A percentile compares a stretch with the other conserved stretches of the same genome.
These are phyloP conservation scores for Stigmatopora argus DNA, from an alignment of 2,113 vertebrate genomes.

Conservation along the genomic window DNA sequence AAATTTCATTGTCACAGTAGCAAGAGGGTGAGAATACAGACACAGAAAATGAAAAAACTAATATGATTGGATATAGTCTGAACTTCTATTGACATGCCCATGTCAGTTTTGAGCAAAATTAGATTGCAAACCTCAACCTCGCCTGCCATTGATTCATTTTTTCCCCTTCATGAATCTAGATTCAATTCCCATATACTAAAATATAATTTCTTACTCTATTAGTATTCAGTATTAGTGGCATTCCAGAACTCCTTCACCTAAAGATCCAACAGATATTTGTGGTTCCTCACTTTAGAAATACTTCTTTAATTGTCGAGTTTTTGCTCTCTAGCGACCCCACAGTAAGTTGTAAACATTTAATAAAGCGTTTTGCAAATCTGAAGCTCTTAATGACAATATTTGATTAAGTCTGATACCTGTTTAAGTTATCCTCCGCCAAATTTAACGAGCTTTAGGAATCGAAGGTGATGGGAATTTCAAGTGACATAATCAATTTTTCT, in stretches of 20 bases:
- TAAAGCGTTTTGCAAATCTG: too few relatives aligned
- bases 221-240: background rate
- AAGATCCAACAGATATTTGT: background rate
- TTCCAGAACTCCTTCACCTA: background rate
- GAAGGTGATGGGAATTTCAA: background rate
- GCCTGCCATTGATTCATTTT: background rate
- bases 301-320: background rate
- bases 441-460: background rate
- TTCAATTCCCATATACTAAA: background rate
- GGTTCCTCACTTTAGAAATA: background rate
- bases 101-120: background rate
- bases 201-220: background rate
- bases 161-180: background rate
- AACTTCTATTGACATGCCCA: background rate
- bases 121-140: background rate
- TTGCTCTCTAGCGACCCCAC: background rate
- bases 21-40: too few relatives aligned
- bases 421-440: too few relatives aligned
- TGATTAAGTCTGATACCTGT: too few relatives aligned
- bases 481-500: background rate
- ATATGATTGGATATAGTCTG: background rate
- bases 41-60: too few relatives aligned
- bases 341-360: background rate
- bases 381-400: too few relatives aligned
- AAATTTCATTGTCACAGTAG: too few relatives aligned